These are phyloP conservation scores for Corythoichthys intestinalis DNA, from an alignment of 2,113 vertebrate genomes.

Conservation along the genomic window DNA sequence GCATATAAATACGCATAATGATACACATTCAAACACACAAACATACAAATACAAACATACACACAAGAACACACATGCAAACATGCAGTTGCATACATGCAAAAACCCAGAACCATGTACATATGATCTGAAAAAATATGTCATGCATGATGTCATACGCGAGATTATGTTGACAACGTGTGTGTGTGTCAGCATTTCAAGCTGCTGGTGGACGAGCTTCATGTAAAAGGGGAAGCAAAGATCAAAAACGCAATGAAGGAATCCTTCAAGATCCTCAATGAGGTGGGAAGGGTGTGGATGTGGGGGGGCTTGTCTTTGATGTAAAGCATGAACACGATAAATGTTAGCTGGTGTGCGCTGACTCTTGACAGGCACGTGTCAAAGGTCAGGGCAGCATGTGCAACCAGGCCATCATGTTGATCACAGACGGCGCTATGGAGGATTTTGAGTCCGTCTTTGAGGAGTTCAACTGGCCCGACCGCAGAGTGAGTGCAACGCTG, in stretches of 20 bases:
- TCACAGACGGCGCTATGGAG: constrained; percentile 94
- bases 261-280: constrained; percentile 86
- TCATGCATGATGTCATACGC: too few relatives aligned
- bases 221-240: constrained; percentile 89
- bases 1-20: background rate
- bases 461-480: constrained; percentile 93
- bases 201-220: constrained; percentile 83
- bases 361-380: constrained; percentile 50
- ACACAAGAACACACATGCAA: background rate
- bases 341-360: constrained; percentile 1
- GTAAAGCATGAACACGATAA: background rate
- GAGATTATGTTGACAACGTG: background rate
- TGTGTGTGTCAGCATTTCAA: constrained; percentile 84
- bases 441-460: constrained; percentile 88
- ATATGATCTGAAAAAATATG: too few relatives aligned
- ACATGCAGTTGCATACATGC: too few relatives aligned
- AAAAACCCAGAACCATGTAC: too few relatives aligned
- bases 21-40: constrained; percentile 6
- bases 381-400: constrained; percentile 88
- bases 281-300: constrained; percentile 66
- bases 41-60: background rate
- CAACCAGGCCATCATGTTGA: constrained; percentile 98
- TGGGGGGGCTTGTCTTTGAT: background rate
- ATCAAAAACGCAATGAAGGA: constrained; percentile 87
- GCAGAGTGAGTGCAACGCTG: constrained; percentile 71